phyloP scores from a whole-genome alignment of 2,888 invertebrate species.

The Periphyllus acericola region DNA sequence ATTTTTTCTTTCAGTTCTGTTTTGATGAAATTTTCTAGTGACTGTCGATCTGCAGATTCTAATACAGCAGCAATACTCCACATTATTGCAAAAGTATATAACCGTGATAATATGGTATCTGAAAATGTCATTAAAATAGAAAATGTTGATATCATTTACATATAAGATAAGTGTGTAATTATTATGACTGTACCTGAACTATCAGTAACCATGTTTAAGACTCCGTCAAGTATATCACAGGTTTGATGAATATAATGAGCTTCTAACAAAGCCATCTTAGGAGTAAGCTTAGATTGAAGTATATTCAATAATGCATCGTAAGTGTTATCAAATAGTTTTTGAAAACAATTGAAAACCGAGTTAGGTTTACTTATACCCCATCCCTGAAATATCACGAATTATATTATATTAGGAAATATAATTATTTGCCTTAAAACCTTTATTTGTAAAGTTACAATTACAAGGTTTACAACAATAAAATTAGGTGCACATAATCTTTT shows the following conservation, averaged over 20 bases:
- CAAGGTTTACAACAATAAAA: no score
- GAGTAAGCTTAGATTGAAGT: slow-evolving; percentile 65
- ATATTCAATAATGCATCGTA: slow-evolving; percentile 65
- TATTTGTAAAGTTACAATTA: no score
- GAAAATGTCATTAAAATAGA: slow-evolving; percentile 25
- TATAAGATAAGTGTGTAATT: not conserved
- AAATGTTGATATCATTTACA: no score
- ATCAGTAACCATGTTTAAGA: slow-evolving; percentile 23
- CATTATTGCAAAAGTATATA: slow-evolving; percentile 79
- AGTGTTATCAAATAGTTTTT: slow-evolving; percentile 90
- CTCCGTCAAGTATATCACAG: slow-evolving; percentile 57
- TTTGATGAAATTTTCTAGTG: slow-evolving; percentile 78
- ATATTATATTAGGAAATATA: no score
- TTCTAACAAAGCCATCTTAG: slow-evolving; percentile 76
- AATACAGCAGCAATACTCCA: slow-evolving; percentile 88
- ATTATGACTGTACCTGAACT: not conserved
- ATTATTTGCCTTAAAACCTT: no score
- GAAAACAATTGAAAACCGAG: slow-evolving; percentile 83
- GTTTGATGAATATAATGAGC: slow-evolving; percentile 51
- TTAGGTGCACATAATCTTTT: no score
- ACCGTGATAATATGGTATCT: slow-evolving; percentile 26
- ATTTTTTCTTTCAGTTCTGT: slow-evolving; percentile 68
- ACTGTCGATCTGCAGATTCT: slow-evolving; percentile 78
- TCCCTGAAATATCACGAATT: slow-evolving; percentile 77
- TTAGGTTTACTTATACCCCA: slow-evolving; percentile 86